Evolutionary conservation across 2,797 vertebrate species (phyloP).

Genomic region (Heterohyrax brucei): DNA sequence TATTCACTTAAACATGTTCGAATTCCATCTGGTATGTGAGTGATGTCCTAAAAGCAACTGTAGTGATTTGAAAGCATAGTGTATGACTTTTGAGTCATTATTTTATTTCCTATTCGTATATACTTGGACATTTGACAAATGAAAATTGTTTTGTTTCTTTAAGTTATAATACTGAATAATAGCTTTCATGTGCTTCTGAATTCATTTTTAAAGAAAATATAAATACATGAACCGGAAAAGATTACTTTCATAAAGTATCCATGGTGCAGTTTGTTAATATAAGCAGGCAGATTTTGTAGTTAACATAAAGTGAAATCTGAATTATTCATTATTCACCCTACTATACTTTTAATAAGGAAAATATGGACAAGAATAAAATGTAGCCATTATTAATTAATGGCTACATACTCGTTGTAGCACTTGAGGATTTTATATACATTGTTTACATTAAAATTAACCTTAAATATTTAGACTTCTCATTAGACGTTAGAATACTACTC

Average conservation of each 20-base stretch:
- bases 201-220: slow-evolving; percentile 36
- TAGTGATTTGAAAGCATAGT: neutral
- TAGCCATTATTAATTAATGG: neutral
- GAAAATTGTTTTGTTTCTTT: neutral
- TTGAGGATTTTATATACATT: neutral
- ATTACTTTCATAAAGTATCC: slow-evolving; percentile 41
- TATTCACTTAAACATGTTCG: neutral
- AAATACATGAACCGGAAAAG: neutral
- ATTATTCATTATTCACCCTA: neutral
- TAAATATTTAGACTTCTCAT: slow-evolving; percentile 10
- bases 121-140: slow-evolving; percentile 5
- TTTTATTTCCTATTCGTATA: neutral
- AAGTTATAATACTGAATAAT: neutral
- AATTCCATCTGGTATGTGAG: neutral
- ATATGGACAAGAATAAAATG: neutral
- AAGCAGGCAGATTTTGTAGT: neutral
- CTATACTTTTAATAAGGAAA: slow-evolving; percentile 24
- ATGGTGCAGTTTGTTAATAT: neutral
- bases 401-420: neutral
- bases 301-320: slow-evolving; percentile 35
- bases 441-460: neutral
- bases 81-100: neutral
- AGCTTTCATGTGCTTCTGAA: slow-evolving; percentile 10
- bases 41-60: neutral
- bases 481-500: neutral